These are phyloP conservation scores for Cichlasoma orientale DNA, from an alignment of 2,797 vertebrate species.

Conservation along the genomic window DNA sequence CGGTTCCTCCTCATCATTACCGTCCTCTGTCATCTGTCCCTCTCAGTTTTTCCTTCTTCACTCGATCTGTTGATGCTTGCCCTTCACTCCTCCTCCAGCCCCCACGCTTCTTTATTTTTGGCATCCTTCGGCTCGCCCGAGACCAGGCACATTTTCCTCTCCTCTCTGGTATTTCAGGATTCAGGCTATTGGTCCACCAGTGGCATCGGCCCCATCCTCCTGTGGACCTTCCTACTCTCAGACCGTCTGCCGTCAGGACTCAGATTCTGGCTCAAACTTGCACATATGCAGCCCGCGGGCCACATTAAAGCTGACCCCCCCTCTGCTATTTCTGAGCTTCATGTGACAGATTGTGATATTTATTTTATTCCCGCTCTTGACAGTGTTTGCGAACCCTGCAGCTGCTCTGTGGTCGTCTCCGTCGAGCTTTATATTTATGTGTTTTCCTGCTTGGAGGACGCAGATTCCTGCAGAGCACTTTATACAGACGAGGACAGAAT, in stretches of 20 bases:
- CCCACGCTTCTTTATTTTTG: slow-evolving; percentile 25
- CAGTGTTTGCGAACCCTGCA: neutral
- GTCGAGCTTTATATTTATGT: neutral
- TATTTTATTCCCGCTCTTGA: slow-evolving; percentile 4
- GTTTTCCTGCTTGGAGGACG: neutral
- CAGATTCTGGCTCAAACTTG: neutral
- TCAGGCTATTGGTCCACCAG: neutral
- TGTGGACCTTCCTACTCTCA: slow-evolving; percentile 6
- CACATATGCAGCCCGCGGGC: neutral
- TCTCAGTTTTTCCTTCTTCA: neutral
- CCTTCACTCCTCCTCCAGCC: slow-evolving; percentile 14
- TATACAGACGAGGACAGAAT: no score
- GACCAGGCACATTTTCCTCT: slow-evolving; percentile 28
- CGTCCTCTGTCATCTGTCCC: neutral
- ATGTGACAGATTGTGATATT: slow-evolving; percentile 30
- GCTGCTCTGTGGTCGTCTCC: neutral
- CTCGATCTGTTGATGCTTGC: neutral
- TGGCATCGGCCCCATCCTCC: neutral
- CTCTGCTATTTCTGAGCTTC: neutral
- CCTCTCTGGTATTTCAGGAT: slow-evolving; percentile 4
- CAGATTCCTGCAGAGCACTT: neutral
- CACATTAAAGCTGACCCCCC: neutral
- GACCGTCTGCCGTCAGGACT: slow-evolving; percentile 4
- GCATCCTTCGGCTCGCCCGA: slow-evolving; percentile 3
- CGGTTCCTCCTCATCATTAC: neutral